Evolutionary conservation across 1,140 invertebrate species (phyloP).

Genomic region (Caligus rogercresseyi): DNA sequence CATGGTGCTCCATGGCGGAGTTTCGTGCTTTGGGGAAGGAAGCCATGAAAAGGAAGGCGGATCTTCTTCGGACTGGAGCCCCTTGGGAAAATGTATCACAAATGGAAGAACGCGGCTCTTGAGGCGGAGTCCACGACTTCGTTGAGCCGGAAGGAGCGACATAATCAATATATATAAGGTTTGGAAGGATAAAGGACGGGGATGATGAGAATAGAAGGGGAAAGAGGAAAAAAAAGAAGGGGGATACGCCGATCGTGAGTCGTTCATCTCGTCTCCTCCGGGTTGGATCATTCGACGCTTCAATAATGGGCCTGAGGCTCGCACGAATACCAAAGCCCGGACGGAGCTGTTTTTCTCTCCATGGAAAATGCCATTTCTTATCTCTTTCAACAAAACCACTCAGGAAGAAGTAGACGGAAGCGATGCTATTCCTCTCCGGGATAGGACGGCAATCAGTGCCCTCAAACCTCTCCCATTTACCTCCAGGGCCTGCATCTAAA

Average conservation of each 20-base stretch:
- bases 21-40: not conserved
- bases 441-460: not conserved
- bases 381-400: conserved; percentile 3
- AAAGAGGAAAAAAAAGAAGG: too few species aligned
- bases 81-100: not conserved
- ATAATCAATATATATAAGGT: conserved; percentile 1
- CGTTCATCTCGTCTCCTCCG: not conserved
- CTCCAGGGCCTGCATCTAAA: not conserved
- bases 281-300: not conserved
- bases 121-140: not conserved
- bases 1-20: not conserved
- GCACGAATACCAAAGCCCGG: conserved; percentile 7
- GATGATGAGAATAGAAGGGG: too few species aligned
- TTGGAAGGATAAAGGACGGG: too few species aligned
- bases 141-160: conserved; percentile 15
- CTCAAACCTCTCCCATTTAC: not conserved
- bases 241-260: not conserved
- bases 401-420: not conserved
- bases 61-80: not conserved
- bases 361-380: not conserved
- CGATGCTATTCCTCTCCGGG: not conserved
- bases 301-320: not conserved
- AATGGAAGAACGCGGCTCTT: conserved; percentile 9
- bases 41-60: not conserved
- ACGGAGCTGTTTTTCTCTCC: not conserved